Evolutionary conservation across 2,888 invertebrate genomes (phyloP).

Genomic region (Acleris cristana): DNA sequence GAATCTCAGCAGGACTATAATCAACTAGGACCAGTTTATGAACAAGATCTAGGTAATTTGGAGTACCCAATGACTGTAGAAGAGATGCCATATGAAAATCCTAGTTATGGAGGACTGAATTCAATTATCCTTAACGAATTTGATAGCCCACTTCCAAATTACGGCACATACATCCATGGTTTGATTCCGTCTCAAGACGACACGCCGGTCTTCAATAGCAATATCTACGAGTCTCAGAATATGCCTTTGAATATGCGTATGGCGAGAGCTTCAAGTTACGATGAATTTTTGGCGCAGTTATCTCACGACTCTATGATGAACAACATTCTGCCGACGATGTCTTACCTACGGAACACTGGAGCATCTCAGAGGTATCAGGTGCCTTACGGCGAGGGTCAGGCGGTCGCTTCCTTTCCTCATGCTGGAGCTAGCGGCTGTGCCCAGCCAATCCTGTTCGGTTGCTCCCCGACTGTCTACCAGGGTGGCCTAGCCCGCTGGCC

Average conservation of each 20-base stretch:
- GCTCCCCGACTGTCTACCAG: slow-evolving; percentile 55
- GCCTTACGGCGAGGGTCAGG: slow-evolving; percentile 24
- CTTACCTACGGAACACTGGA: slow-evolving; percentile 50
- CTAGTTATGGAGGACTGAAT: background rate
- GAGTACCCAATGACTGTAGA: slow-evolving; percentile 1
- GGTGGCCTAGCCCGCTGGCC: slow-evolving; percentile 39
- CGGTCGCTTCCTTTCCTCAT: slow-evolving; percentile 47
- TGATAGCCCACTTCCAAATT: slow-evolving; percentile 47
- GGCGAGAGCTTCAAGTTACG: slow-evolving; percentile 46
- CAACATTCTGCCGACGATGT: slow-evolving; percentile 73
- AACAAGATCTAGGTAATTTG: background rate
- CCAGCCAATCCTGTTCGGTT: slow-evolving; percentile 58
- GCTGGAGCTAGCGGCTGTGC: slow-evolving; percentile 45
- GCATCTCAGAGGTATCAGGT: slow-evolving; percentile 21
- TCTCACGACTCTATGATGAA: slow-evolving; percentile 63
- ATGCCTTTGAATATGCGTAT: slow-evolving; percentile 17
- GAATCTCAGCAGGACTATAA: background rate
- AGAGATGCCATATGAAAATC: slow-evolving; percentile 10
- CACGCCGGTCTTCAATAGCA: slow-evolving; percentile 1
- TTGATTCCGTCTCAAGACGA: slow-evolving; percentile 41
- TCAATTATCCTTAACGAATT: background rate
- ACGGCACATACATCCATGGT: slow-evolving; percentile 48
- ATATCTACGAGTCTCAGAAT: slow-evolving; percentile 16
- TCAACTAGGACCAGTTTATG: background rate
- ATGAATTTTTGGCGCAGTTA: slow-evolving; percentile 59